Conservation (phyloP, 1,140 invertebrate genomes). For the Drosophila lowei region DNA sequence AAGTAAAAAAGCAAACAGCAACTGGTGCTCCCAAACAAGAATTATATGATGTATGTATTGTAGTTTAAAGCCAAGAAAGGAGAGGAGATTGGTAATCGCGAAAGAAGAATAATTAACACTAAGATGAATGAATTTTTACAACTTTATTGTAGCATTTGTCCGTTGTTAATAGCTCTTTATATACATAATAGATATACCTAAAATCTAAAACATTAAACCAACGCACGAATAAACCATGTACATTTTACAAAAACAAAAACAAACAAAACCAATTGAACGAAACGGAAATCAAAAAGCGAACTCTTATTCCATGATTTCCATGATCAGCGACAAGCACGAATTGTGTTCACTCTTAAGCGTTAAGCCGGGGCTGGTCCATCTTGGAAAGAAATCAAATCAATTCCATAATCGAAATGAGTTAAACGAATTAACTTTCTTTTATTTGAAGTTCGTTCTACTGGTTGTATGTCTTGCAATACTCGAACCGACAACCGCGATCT, state of each 20-base stretch:
- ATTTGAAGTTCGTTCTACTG: conserved; percentile 8
- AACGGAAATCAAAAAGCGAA: background rate
- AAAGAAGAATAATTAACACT: conserved; percentile 21
- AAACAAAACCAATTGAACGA: conserved; percentile 3
- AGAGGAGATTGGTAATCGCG: conserved; percentile 8
- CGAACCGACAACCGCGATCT: no score
- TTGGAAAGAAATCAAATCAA: background rate
- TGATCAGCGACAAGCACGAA: background rate
- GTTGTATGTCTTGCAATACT: background rate
- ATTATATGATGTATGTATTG: conserved; percentile 19
- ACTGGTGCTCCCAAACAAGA: conserved; percentile 67
- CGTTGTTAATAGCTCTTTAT: conserved; percentile 74
- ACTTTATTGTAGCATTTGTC: conserved; percentile 61
- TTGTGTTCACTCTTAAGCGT: no score
- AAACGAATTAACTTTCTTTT: no score
- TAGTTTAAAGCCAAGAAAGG: no score
- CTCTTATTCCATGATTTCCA: conserved; percentile 19
- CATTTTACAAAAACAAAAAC: conserved; percentile 36
- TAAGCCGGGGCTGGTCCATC: no score
- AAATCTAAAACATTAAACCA: no score
- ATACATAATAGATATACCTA: conserved; percentile 33
- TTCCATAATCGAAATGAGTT: background rate
- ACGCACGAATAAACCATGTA: conserved; percentile 46
- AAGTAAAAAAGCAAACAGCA: conserved; percentile 34
- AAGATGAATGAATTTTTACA: conserved; percentile 38